Conservation (phyloP, 2,113 vertebrate genomes). For the Syngnathus floridae region DNA sequence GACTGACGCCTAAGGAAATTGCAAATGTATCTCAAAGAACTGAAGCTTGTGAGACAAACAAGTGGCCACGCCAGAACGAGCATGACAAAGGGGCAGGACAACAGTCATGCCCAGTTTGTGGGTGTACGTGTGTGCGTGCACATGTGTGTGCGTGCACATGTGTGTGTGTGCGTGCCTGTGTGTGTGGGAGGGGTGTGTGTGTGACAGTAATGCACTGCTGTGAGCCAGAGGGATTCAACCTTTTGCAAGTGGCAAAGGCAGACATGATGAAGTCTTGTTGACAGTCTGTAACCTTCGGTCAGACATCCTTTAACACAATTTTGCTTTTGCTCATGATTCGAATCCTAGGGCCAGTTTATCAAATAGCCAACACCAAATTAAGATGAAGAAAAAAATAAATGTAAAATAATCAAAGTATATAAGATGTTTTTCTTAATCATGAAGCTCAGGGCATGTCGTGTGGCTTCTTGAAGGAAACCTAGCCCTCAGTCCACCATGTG, state of each 20-base stretch:
- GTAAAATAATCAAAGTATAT: neutral
- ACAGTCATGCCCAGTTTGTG: neutral
- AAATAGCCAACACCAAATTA: slow-evolving; percentile 23
- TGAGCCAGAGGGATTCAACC: slow-evolving; percentile 61
- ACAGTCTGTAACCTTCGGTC: slow-evolving; percentile 56
- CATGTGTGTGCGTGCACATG: slow-evolving; percentile 5
- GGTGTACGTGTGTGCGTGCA: neutral
- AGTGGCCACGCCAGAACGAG: slow-evolving; percentile 14
- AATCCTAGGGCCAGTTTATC: slow-evolving; percentile 39
- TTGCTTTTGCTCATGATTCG: slow-evolving; percentile 45
- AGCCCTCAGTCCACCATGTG: neutral
- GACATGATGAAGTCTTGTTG: slow-evolving; percentile 67
- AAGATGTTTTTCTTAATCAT: neutral
- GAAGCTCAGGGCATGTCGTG: neutral
- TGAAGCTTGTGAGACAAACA: slow-evolving; percentile 36
- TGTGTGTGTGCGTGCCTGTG: slow-evolving; percentile 15
- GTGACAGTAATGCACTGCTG: slow-evolving; percentile 49
- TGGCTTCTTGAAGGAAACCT: neutral
- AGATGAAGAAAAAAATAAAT: neutral
- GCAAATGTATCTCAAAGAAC: slow-evolving; percentile 27
- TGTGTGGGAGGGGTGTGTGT: slow-evolving; percentile 4
- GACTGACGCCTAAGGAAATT: slow-evolving; percentile 27
- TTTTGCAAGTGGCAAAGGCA: slow-evolving; percentile 70
- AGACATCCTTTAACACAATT: slow-evolving; percentile 45
- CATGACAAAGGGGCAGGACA: slow-evolving; percentile 7